These are phyloP conservation scores for Horisme vitalbata DNA, from an alignment of 2,888 invertebrate genomes.

Conservation along the genomic window DNA sequence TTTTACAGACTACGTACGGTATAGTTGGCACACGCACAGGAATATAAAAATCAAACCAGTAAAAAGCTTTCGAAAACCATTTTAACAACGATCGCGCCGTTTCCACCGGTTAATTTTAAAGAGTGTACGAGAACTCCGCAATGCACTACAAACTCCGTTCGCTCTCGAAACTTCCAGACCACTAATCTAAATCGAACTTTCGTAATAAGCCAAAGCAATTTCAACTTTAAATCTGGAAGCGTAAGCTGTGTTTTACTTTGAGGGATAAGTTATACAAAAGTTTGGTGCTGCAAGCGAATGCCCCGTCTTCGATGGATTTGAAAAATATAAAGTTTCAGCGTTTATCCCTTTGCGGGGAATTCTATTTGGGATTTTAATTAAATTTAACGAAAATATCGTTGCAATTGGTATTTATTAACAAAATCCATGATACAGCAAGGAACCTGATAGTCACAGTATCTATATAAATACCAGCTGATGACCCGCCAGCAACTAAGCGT, in stretches of 20 bases:
- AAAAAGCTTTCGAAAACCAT: constrained; percentile 37
- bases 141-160: constrained; percentile 56
- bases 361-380: constrained; percentile 19
- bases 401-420: no score
- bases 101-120: constrained; percentile 58
- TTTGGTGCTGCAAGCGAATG: constrained; percentile 20
- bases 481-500: no score
- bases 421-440: no score
- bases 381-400: not conserved
- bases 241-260: constrained; percentile 40
- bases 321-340: constrained; percentile 29
- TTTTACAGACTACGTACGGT: no score
- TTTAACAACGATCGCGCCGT: constrained; percentile 52
- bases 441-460: no score
- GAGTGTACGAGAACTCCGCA: constrained; percentile 51
- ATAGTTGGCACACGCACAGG: no score
- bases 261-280: constrained; percentile 21
- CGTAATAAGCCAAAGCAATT: constrained; percentile 51
- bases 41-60: constrained; percentile 17
- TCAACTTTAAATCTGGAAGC: constrained; percentile 45
- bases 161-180: constrained; percentile 44
- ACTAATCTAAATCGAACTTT: constrained; percentile 64
- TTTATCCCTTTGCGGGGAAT: constrained; percentile 11
- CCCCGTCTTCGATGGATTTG: constrained; percentile 22
- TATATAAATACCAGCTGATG: no score